A percentile compares a stretch with the other conserved stretches of the same genome.
phyloP scores from a whole-genome alignment of 2,797 vertebrate species.

The Poecilia wingei region DNA sequence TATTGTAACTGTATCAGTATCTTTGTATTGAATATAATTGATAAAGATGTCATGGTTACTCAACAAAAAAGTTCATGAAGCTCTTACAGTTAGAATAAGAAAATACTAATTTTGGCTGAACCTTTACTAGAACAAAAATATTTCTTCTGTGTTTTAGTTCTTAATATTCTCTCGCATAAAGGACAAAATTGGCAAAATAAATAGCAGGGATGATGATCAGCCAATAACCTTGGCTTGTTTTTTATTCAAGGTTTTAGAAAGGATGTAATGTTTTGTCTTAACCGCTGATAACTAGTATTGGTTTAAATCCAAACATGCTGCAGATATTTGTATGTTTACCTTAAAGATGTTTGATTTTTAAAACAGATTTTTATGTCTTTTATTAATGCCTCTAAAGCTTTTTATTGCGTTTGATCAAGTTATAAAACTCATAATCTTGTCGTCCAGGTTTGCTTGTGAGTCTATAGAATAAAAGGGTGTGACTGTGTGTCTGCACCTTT shows the following conservation, averaged over 20 bases:
- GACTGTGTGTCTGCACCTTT: neutral
- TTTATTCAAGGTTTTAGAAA: neutral
- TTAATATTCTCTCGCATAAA: neutral
- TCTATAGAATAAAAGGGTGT: neutral
- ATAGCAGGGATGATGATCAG: neutral
- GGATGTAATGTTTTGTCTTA: neutral
- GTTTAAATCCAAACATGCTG: neutral
- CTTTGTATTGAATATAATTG: too few relatives aligned
- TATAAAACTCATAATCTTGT: neutral
- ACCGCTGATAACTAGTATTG: neutral
- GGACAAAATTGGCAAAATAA: neutral
- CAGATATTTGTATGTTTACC: neutral
- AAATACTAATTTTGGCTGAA: neutral
- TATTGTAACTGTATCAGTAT: neutral
- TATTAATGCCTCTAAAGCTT: neutral
- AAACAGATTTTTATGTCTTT: neutral
- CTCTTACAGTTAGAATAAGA: too few relatives aligned
- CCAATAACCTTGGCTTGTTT: neutral
- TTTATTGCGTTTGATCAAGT: neutral
- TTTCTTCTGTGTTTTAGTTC: neutral
- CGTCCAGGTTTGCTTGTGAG: neutral
- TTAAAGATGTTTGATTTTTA: neutral
- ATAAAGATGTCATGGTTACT: too few relatives aligned
- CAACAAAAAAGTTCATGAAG: too few relatives aligned
- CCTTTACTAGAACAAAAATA: neutral